phyloP scores from a whole-genome alignment of 2,113 vertebrate species.

The Pterophyllum scalare region DNA sequence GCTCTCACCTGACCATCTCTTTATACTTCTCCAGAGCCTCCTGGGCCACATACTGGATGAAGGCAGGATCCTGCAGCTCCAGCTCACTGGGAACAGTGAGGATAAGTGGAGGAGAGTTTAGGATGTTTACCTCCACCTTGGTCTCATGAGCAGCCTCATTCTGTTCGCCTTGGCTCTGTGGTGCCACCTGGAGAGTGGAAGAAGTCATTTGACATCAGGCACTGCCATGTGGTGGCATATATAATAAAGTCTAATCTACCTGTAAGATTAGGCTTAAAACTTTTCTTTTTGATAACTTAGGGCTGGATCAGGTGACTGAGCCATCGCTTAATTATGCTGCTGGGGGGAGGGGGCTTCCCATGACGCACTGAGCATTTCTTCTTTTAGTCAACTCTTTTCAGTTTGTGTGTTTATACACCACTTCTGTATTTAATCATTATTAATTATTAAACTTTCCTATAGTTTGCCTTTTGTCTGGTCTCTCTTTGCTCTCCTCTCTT shows the following conservation, averaged over 20 bases:
- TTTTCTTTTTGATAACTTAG: neutral
- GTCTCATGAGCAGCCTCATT: conserved; percentile 70
- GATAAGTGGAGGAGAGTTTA: conserved; percentile 83
- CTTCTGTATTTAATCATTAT: neutral
- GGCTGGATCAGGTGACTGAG: neutral
- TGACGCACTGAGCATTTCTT: neutral
- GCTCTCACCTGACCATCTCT: conserved; percentile 70
- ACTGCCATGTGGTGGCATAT: neutral
- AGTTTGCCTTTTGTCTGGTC: neutral
- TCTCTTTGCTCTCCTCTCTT: no score
- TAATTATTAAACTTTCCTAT: neutral
- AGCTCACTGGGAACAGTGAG: conserved; percentile 81
- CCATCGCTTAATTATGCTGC: neutral
- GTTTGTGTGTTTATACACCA: neutral
- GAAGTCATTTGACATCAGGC: neutral
- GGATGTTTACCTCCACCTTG: conserved; percentile 82
- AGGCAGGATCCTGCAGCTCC: conserved; percentile 78
- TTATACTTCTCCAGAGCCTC: conserved; percentile 87
- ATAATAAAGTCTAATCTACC: neutral
- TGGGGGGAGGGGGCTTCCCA: neutral
- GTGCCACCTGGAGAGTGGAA: conserved; percentile 75
- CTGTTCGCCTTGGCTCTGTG: conserved; percentile 63
- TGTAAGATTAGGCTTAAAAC: neutral
- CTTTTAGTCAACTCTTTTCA: neutral
- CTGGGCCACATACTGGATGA: conserved; percentile 84